These are phyloP conservation scores for Dyspetes luteomarginatus DNA, from an alignment of 2,888 invertebrate genomes.

Conservation along the genomic window DNA sequence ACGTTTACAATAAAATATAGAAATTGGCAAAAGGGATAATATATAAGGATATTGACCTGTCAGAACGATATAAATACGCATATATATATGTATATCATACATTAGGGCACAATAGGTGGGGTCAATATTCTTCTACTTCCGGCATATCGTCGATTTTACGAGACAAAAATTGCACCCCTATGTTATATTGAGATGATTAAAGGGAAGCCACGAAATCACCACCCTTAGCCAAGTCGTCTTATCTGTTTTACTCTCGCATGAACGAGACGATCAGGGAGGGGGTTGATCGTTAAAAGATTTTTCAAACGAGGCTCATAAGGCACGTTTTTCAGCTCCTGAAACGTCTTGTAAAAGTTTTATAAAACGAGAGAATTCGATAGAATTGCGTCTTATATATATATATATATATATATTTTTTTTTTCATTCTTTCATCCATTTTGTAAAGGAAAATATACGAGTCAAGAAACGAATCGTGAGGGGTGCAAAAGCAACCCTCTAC, in stretches of 20 bases:
- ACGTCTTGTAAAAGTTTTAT: not conserved
- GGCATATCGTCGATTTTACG: not conserved
- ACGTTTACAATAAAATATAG: not conserved
- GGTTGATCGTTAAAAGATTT: constrained; percentile 39
- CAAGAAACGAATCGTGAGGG: not conserved
- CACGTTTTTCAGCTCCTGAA: constrained; percentile 34
- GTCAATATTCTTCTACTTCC: constrained; percentile 30
- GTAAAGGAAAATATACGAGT: not conserved
- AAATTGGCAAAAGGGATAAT: constrained; percentile 34
- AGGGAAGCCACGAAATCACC: constrained; percentile 38
- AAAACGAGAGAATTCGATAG: not conserved
- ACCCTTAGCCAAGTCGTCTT: not conserved
- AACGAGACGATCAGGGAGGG: not conserved
- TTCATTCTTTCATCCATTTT: not conserved
- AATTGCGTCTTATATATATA: too few relatives aligned
- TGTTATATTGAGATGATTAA: constrained; percentile 40
- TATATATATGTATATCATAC: not conserved
- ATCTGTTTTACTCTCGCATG: not conserved
- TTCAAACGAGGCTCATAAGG: constrained; percentile 53
- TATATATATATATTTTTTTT: too few relatives aligned
- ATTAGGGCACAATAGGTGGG: not conserved
- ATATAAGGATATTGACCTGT: constrained; percentile 41
- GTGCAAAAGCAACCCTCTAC: not conserved
- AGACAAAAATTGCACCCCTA: not conserved
- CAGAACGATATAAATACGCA: constrained; percentile 35